These are phyloP conservation scores for Prionailurus bengalensis DNA, from an alignment of 2,113 vertebrate genomes.

Conservation along the genomic window DNA sequence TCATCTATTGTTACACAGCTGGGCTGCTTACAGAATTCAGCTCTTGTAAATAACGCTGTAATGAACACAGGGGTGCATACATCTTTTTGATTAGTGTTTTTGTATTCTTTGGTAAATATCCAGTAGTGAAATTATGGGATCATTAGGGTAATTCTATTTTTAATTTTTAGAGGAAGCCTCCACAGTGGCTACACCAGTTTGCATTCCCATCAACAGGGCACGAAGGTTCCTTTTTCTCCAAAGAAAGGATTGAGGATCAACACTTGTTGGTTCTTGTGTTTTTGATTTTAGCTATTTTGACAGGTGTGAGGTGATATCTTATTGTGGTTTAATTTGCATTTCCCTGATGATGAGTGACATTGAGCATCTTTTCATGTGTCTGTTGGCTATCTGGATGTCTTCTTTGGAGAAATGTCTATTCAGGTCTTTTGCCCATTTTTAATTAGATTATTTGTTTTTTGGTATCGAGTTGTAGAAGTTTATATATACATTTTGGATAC, in stretches of 20 bases:
- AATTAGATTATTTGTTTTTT: neutral
- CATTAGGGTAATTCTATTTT: neutral
- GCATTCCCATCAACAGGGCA: neutral
- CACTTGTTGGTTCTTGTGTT: neutral
- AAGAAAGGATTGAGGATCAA: neutral
- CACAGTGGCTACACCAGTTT: neutral
- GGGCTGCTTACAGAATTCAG: neutral
- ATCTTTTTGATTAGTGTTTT: neutral
- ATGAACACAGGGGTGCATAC: too few relatives aligned
- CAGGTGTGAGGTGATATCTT: neutral
- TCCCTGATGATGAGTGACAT: neutral
- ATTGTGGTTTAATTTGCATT: neutral
- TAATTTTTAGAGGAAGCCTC: neutral
- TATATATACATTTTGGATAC: neutral
- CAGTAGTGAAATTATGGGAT: neutral
- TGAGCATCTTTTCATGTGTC: neutral
- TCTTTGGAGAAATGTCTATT: neutral
- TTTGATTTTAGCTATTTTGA: neutral
- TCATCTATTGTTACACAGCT: neutral
- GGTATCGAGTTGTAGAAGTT: neutral
- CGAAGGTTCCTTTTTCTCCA: neutral
- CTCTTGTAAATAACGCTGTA: neutral
- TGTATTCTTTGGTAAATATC: neutral
- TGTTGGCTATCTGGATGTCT: neutral
- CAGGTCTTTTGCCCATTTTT: neutral